These are phyloP conservation scores for Mesaphorura yosii DNA, from an alignment of 1,140 invertebrate species.

Conservation along the genomic window DNA sequence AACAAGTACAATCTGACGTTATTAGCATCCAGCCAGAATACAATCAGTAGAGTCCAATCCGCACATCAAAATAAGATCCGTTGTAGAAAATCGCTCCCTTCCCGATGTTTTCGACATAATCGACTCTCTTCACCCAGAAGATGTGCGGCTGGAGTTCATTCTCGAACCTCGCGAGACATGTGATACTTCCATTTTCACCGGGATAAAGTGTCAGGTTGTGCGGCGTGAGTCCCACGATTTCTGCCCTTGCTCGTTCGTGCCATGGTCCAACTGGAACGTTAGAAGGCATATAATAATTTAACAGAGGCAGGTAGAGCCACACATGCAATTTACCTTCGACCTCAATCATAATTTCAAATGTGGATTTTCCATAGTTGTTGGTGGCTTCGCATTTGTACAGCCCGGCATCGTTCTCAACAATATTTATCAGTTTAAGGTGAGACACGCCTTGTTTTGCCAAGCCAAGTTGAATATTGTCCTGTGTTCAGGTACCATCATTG, in stretches of 20 bases:
- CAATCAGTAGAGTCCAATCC: background rate
- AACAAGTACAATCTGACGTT: background rate
- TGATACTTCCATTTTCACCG: constrained; percentile 20
- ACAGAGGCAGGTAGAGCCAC: background rate
- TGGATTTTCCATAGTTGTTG: constrained; percentile 18
- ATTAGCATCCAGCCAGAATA: background rate
- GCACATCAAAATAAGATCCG: background rate
- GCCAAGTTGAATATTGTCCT: too few species aligned
- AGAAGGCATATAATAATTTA: background rate
- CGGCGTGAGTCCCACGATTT: constrained; percentile 25
- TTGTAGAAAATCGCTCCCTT: background rate
- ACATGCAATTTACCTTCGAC: constrained; percentile 17
- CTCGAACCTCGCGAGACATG: constrained; percentile 25
- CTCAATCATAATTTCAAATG: constrained; percentile 13
- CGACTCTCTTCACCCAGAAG: constrained; percentile 24
- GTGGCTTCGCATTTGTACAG: constrained; percentile 23
- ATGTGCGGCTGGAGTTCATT: constrained; percentile 10
- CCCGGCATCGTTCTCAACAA: too few species aligned
- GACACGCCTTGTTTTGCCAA: too few species aligned
- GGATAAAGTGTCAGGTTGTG: constrained; percentile 22
- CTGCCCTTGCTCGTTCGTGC: constrained; percentile 8
- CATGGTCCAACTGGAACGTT: background rate
- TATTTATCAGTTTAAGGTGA: too few species aligned
- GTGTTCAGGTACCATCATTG: too few species aligned
- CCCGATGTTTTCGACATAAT: background rate